Evolutionary conservation across 2,797 vertebrate species (phyloP), one percentile per base, ranked within the genome.

Genomic region (Lophotriccus pileatus): DNA sequence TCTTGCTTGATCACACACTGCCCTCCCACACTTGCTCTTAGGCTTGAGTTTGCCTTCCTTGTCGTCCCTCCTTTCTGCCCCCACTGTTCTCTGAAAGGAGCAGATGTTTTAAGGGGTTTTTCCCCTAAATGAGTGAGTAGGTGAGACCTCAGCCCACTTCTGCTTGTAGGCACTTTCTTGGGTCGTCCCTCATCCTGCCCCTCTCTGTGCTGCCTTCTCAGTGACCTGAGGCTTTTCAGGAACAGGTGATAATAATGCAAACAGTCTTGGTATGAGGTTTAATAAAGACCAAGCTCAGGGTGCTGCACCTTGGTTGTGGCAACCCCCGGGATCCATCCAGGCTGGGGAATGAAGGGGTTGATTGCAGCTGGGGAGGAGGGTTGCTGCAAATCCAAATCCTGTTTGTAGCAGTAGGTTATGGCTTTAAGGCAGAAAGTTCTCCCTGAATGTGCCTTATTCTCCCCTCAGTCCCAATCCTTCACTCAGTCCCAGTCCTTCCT

Each of bases 1-100:
- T 44, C 62, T 50, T 68, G 58, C 2, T 6, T 62, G 78, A 68
- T 21, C 66, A 7, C 4, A 3, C 87, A 47, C 27, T 14, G 5
- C 39, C 32, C 21, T 67, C 47, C 68, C 13, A 4, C 3, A 0
- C 3, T 0, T 20, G 13, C 28, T 50, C 70, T 79, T 32, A 80
- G 47, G 39, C 5, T 77, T 39, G 64, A 36, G 10, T 36, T 32
- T 52, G 0, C 14, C 14, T 46, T 67, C 14, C 20, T 25, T 70
- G 44, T n/a, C 8, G 2, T 49, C 8, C 17, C 3, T 80, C 6
- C 8, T 43, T 23, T n/a, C 24, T 43, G 66, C 11, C 49, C 28
- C 6, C 12, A 1, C 14, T 4, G 66, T 44, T 34, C 12, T 84
- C 50, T 58, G 55, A 28, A 89, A 47, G 55, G 41, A 64, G 27